These are phyloP conservation scores for Lithodes maja DNA, from an alignment of 2,888 invertebrate genomes.

Conservation along the genomic window DNA sequence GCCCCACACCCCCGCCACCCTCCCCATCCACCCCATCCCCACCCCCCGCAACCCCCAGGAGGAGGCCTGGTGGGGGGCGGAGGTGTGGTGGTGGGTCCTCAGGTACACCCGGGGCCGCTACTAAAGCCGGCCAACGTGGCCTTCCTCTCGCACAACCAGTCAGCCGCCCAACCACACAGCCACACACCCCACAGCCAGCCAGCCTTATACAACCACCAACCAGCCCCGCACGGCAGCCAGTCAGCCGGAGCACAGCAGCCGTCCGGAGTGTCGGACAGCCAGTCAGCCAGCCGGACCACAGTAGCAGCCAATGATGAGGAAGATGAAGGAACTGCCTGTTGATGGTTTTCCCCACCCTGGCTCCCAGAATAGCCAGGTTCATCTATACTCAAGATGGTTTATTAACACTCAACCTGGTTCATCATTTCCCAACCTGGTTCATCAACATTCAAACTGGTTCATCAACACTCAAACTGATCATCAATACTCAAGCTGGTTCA, in stretches of 20 bases:
- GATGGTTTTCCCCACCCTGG: constrained; percentile 47
- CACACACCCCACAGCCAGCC: neutral
- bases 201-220: neutral
- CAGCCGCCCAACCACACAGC: neutral
- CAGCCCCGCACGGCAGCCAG: neutral
- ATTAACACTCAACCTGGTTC: no score
- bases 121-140: constrained; percentile 70
- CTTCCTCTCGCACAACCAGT: constrained; percentile 67
- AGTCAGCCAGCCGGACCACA: neutral
- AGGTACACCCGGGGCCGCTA: constrained; percentile 51
- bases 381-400: no score
- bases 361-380: constrained; percentile 38
- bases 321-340: constrained; percentile 52
- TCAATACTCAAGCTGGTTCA: no score
- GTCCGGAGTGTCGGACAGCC: neutral
- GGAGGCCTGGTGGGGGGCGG: constrained; percentile 10
- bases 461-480: no score
- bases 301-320: constrained; percentile 49
- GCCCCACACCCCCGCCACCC: constrained; percentile 36
- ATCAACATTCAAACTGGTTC: no score
- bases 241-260: neutral
- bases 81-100: neutral
- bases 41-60: neutral
- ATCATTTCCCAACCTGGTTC: no score
- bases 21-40: constrained; percentile 86